phyloP scores from a whole-genome alignment of 1,140 invertebrate genomes.

The Cyclina sinensis region DNA sequence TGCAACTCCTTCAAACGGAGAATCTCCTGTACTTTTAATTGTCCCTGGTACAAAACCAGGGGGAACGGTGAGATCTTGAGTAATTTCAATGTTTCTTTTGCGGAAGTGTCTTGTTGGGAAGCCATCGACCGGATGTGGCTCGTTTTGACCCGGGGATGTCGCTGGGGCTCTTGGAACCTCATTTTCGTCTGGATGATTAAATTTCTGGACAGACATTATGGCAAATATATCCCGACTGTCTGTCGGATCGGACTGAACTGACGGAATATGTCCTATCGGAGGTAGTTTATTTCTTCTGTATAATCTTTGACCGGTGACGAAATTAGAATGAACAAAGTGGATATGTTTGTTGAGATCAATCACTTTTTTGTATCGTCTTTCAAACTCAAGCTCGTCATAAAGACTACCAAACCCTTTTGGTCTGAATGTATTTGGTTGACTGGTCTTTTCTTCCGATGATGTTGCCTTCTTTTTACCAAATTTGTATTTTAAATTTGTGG shows the following conservation, averaged over 20 bases:
- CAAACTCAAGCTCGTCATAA: slow-evolving; percentile 63
- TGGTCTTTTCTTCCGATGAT: not conserved
- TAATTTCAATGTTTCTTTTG: slow-evolving; percentile 15
- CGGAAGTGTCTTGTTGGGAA: not conserved
- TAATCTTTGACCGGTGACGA: slow-evolving; percentile 53
- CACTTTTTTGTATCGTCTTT: slow-evolving; percentile 65
- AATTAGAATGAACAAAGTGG: slow-evolving; percentile 68
- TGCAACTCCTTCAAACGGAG: slow-evolving; percentile 41
- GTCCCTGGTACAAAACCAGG: slow-evolving; percentile 38
- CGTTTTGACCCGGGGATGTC: not conserved
- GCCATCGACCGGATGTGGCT: not conserved
- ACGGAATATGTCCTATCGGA: slow-evolving; percentile 58
- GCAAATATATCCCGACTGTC: slow-evolving; percentile 56
- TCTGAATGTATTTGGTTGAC: slow-evolving; percentile 21
- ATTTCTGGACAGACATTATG: slow-evolving; percentile 65
- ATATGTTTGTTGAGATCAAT: slow-evolving; percentile 65
- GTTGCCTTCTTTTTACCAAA: slow-evolving; percentile 46
- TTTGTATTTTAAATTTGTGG: slow-evolving; percentile 59
- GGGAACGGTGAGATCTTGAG: slow-evolving; percentile 25
- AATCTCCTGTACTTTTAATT: slow-evolving; percentile 42
- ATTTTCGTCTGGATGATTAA: slow-evolving; percentile 36
- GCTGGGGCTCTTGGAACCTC: not conserved
- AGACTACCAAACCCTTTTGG: slow-evolving; percentile 64
- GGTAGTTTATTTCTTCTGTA: slow-evolving; percentile 60
- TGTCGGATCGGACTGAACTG: not conserved